phyloP scores from a whole-genome alignment of 2,797 vertebrate species.

The Gymnoscopelus braueri region DNA sequence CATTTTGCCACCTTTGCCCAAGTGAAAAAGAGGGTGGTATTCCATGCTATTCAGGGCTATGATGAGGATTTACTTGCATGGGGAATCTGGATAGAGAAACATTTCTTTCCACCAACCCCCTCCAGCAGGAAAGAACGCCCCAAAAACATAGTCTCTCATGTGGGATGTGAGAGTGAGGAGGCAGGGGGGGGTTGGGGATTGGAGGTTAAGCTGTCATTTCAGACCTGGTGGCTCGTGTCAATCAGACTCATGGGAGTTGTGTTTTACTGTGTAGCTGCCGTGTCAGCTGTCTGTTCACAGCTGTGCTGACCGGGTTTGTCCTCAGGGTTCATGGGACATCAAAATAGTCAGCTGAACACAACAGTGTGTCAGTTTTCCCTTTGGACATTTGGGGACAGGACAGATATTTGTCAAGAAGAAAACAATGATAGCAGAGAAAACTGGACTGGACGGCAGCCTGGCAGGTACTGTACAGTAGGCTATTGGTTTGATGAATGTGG shows the following conservation, averaged over 20 bases:
- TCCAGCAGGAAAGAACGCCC: conserved; percentile 23
- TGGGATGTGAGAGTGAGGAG: conserved; percentile 41
- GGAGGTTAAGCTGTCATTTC: conserved; percentile 58
- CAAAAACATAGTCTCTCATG: conserved; percentile 26
- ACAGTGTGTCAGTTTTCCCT: conserved; percentile 48
- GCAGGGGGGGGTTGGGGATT: conserved; percentile 6
- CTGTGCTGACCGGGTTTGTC: conserved; percentile 35
- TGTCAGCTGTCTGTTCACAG: conserved; percentile 50
- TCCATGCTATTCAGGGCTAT: conserved; percentile 26
- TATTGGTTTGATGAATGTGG: conserved; percentile 73
- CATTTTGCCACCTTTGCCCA: conserved; percentile 1
- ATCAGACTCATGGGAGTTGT: conserved; percentile 50
- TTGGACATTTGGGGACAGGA: conserved; percentile 50
- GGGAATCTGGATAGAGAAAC: conserved; percentile 21
- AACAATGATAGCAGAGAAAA: conserved; percentile 50
- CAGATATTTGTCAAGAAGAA: conserved; percentile 62
- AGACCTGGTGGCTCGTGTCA: conserved; percentile 46
- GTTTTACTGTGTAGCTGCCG: conserved; percentile 30
- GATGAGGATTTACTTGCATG: conserved; percentile 3
- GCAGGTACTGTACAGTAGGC: conserved; percentile 49
- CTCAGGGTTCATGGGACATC: conserved; percentile 27
- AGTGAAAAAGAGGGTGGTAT: conserved; percentile 58
- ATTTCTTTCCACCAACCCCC: not conserved
- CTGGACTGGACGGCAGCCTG: conserved; percentile 51
- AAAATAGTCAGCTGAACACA: conserved; percentile 32